Evolutionary conservation across 2,888 invertebrate species (phyloP), one percentile per base, ranked within the genome.

Genomic region (Fragum fragum): DNA sequence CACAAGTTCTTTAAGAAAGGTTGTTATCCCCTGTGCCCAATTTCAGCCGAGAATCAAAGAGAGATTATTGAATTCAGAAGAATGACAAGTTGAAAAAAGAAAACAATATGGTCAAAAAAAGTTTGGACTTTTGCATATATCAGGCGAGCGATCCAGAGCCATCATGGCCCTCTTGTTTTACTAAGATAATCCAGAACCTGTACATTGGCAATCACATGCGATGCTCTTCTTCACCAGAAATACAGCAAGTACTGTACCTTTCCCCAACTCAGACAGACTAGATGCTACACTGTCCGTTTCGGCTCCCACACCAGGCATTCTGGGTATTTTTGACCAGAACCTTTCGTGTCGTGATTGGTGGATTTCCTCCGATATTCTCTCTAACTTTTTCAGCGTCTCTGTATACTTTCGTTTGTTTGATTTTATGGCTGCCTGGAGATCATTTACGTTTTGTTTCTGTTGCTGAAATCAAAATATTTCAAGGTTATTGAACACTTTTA

Each of bases 341-440:
- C 87, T 89, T n/a, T 83, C 83, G 18, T 81, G 83, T 16, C 93
- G 87, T 26, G 82, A 75, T 73, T 90, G 88, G 76, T 93, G 94
- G 32, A 94, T 98, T 92, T 98, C 98, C 95, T 98, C 98, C 11
- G 98, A 98, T 82, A 99, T 98, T 88, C 97, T 96, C 94, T 98
- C 98, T 36, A 99, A 95, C 85, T 97, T 96, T 87, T 97, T 96
- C 61, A 99, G 95, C 0, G 98, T 97, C 83, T 96, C 96, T 0
- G 98, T 96, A 94, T 99, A 98, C 66, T 97, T 96, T 85, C 95
- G 95, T 94, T 99, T 99, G 1, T 97, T 97, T 91, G 96, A 96
- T 21, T 96, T 95, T 68, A 99, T 97, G 72, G 97, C 96, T 76
- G 96, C 96, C 91, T 98, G 97, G 18, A 99, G 95, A 73, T 90